Evolutionary conservation across 2,113 vertebrate species (phyloP).

Genomic region (Danionella cerebrum): DNA sequence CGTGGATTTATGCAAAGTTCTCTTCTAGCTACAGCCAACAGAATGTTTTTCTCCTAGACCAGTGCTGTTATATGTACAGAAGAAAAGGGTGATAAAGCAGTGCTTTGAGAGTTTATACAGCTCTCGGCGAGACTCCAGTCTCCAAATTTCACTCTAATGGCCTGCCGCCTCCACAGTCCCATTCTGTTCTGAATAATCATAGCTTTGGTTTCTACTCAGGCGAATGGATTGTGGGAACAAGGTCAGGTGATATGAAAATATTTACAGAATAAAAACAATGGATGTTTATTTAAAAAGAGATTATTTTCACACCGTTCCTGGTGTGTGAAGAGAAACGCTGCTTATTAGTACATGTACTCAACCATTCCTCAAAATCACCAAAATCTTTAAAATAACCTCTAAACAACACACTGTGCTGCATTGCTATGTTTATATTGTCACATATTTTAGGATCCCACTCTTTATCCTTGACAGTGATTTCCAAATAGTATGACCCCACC

Average conservation of each 20-base stretch:
- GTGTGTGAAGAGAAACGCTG: too few species aligned
- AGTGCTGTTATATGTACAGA: constrained; percentile 16
- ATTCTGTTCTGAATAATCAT: background rate
- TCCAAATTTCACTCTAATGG: constrained; percentile 20
- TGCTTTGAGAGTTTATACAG: constrained; percentile 7
- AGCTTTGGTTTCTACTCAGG: background rate
- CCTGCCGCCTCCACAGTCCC: background rate
- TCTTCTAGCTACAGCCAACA: background rate
- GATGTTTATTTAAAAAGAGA: constrained; percentile 10
- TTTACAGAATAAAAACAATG: background rate
- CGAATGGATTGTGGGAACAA: background rate
- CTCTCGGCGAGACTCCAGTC: constrained; percentile 26
- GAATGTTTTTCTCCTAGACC: background rate
- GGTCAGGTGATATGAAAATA: constrained; percentile 12
- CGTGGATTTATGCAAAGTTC: too few species aligned
- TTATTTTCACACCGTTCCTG: too few species aligned
- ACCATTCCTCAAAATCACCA: too few species aligned
- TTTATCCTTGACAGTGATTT: too few species aligned
- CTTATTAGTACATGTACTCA: too few species aligned
- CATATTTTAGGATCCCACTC: too few species aligned
- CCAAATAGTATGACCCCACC: too few species aligned
- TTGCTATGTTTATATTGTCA: too few species aligned
- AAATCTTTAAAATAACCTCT: too few species aligned
- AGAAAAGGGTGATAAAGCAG: constrained; percentile 11
- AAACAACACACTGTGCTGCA: too few species aligned